Evolutionary conservation across 2,888 invertebrate genomes (phyloP).

Genomic region (Cryptocheilus praepositus): DNA sequence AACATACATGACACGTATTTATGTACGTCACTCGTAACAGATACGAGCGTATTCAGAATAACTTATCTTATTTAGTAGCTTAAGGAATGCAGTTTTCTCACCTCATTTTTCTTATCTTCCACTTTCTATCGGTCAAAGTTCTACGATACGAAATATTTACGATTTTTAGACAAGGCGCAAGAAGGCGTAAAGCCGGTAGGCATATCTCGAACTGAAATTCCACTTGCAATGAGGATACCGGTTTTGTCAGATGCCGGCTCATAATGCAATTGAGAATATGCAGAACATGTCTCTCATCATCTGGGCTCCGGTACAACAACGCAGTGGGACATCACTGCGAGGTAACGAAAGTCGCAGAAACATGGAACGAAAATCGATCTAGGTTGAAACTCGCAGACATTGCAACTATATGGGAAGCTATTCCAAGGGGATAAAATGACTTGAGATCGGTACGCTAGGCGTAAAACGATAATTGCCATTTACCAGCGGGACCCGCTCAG

Average conservation of each 20-base stretch:
- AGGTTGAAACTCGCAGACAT: slow-evolving; percentile 3
- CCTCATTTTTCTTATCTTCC: neutral
- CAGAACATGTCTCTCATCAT: slow-evolving; percentile 46
- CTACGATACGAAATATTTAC: too few relatives aligned
- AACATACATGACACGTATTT: too few relatives aligned
- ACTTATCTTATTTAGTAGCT: too few relatives aligned
- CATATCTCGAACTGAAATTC: slow-evolving; percentile 41
- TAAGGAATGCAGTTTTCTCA: too few relatives aligned
- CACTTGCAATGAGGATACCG: slow-evolving; percentile 36
- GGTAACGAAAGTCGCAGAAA: slow-evolving; percentile 39
- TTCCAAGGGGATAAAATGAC: slow-evolving; percentile 52
- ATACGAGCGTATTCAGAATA: too few relatives aligned
- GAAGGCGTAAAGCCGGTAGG: neutral
- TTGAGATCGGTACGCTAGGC: slow-evolving; percentile 54
- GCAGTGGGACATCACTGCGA: slow-evolving; percentile 56
- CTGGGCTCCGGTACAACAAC: slow-evolving; percentile 45
- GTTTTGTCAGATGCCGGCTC: slow-evolving; percentile 30
- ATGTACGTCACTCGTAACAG: too few relatives aligned
- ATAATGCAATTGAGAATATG: slow-evolving; percentile 39
- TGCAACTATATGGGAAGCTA: slow-evolving; percentile 44
- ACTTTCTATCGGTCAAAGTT: neutral
- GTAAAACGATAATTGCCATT: slow-evolving; percentile 60
- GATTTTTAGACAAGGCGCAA: too few relatives aligned
- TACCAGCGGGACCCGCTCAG: slow-evolving; percentile 47
- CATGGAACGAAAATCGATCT: too few relatives aligned